Percentiles rank a stretch among this genome's conserved stretches.
Evolutionary conservation across 1,140 invertebrate species (phyloP).

Genomic region (Centruroides vittatus): DNA sequence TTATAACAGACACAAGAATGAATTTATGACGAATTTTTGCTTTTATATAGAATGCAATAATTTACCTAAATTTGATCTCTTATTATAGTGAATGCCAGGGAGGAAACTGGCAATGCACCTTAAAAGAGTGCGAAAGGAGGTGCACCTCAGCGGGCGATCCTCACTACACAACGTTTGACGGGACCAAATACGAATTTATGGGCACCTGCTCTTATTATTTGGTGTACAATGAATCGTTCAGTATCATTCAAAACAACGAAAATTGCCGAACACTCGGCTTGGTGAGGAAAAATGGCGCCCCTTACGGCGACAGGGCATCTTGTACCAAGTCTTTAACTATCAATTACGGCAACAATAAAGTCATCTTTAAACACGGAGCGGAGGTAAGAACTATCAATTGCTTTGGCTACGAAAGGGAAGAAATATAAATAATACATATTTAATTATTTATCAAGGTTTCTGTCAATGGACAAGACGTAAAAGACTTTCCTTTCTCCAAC

Average conservation of each 20-base stretch:
- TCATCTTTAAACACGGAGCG: constrained; percentile 56
- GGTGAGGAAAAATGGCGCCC: neutral
- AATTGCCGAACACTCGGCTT: neutral
- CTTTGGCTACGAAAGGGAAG: too few relatives aligned
- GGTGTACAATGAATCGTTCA: constrained; percentile 35
- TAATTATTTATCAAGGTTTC: too few relatives aligned
- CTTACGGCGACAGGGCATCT: constrained; percentile 27
- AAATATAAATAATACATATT: too few relatives aligned
- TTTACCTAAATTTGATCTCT: neutral
- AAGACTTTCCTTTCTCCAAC: too few relatives aligned
- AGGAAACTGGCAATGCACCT: constrained; percentile 64
- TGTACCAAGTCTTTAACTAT: constrained; percentile 69
- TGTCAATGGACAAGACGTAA: neutral
- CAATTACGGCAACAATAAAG: constrained; percentile 29
- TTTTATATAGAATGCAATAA: too few relatives aligned
- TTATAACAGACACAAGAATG: too few relatives aligned
- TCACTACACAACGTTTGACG: constrained; percentile 81
- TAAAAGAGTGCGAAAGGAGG: constrained; percentile 50
- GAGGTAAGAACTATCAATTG: constrained; percentile 31
- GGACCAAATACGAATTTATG: constrained; percentile 70
- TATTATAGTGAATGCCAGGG: constrained; percentile 44
- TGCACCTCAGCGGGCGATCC: constrained; percentile 73
- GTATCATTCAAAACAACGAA: constrained; percentile 64
- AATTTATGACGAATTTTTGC: too few relatives aligned
- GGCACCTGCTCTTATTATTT: constrained; percentile 73